phyloP scores from a whole-genome alignment of 30 jellyfish, hydroid and myxozoan species.

The Sanderia malayensis region DNA sequence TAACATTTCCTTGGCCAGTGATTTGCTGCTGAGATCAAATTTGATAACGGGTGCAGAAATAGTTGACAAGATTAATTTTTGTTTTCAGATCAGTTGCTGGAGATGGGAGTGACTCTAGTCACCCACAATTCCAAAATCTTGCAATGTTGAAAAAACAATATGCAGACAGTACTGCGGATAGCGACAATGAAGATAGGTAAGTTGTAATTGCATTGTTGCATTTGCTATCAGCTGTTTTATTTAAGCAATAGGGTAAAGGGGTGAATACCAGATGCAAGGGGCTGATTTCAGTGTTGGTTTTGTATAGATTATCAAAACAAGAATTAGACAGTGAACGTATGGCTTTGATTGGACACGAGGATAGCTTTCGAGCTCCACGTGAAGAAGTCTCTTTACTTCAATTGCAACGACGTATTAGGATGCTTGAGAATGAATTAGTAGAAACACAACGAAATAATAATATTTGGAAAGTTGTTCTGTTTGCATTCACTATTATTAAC shows the following conservation, averaged over 20 bases:
- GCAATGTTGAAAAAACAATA: slow-evolving; percentile 47
- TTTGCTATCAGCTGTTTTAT: no score
- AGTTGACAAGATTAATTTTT: slow-evolving; percentile 1
- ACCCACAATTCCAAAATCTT: slow-evolving; percentile 52
- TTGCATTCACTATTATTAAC: slow-evolving; percentile 54
- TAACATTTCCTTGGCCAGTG: no score
- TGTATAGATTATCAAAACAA: slow-evolving; percentile 6
- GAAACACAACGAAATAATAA: slow-evolving; percentile 43
- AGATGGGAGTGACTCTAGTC: slow-evolving; percentile 56
- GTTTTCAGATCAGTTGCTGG: slow-evolving; percentile 48
- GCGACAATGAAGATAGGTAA: slow-evolving; percentile 48
- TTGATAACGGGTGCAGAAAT: no score
- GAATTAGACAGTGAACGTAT: slow-evolving; percentile 46
- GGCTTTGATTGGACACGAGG: slow-evolving; percentile 60
- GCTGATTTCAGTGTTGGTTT: no score
- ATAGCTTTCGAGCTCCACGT: slow-evolving; percentile 16
- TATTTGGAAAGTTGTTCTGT: slow-evolving; percentile 45
- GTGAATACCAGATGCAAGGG: no score
- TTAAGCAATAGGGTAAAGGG: no score
- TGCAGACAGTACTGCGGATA: slow-evolving; percentile 35
- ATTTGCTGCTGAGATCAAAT: no score
- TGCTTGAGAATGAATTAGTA: slow-evolving; percentile 58
- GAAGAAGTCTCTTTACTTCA: slow-evolving; percentile 31
- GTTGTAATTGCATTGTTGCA: no score
- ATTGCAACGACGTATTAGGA: slow-evolving; percentile 51